Conservation (phyloP, 2,888 invertebrate genomes). For the Mimumesa dahlbomi region DNA sequence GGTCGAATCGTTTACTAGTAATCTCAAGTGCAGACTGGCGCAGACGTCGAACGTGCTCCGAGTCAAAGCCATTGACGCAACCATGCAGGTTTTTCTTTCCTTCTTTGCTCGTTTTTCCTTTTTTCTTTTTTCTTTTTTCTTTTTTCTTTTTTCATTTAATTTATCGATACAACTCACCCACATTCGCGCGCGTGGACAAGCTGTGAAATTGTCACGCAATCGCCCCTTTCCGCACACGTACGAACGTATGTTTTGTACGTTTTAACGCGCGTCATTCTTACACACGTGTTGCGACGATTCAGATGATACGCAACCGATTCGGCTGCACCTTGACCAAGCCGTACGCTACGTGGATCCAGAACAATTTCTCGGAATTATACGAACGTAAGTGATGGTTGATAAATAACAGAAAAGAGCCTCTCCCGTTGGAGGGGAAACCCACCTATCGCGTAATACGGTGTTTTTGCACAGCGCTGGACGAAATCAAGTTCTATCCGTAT, state of each 20-base stretch:
- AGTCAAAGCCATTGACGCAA: constrained; percentile 49
- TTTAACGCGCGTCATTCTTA: no score
- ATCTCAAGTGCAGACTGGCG: constrained; percentile 57
- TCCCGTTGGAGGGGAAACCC: not conserved
- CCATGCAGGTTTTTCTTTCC: constrained; percentile 54
- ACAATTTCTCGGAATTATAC: constrained; percentile 50
- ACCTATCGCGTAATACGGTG: not conserved
- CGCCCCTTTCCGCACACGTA: no score
- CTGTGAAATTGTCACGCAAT: no score
- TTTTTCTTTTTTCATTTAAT: not conserved
- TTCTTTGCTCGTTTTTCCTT: not conserved
- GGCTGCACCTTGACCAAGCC: constrained; percentile 65
- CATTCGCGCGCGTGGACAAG: not conserved
- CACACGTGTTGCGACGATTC: no score
- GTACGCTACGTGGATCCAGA: constrained; percentile 69
- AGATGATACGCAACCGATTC: constrained; percentile 62
- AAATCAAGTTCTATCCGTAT: constrained; percentile 70
- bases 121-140: not conserved
- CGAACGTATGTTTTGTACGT: no score
- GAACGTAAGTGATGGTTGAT: constrained; percentile 59
- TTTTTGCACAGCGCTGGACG: constrained; percentile 51
- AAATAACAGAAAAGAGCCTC: not conserved
- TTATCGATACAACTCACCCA: no score
- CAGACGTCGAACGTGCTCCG: constrained; percentile 37
- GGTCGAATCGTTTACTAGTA: constrained; percentile 65